A percentile compares a stretch with the other conserved stretches of the same genome.
These are phyloP conservation scores for Pseudochirops cupreus DNA, from an alignment of 2,797 vertebrate species.

Conservation along the genomic window DNA sequence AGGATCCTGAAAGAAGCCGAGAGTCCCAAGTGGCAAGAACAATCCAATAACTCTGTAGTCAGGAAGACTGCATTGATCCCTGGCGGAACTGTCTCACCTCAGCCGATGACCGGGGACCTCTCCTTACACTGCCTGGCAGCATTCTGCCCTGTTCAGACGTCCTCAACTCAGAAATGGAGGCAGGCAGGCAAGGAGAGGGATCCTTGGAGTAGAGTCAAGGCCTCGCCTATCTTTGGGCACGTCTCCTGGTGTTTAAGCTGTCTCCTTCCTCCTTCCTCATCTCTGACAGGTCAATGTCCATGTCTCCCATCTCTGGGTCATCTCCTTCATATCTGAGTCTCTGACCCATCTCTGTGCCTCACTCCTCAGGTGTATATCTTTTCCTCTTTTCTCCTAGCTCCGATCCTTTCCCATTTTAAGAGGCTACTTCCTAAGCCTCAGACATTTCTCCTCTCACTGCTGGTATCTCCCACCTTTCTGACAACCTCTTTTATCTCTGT, in stretches of 20 bases:
- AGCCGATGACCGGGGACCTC: not conserved
- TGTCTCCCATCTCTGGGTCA: not conserved
- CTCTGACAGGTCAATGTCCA: not conserved
- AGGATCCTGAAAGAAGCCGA: conserved; percentile 64
- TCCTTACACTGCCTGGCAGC: not conserved
- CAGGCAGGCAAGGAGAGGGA: not conserved
- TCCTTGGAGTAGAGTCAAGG: not conserved
- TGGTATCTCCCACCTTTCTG: not conserved
- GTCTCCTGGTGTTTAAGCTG: not conserved
- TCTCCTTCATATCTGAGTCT: not conserved
- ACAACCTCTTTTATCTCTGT: not conserved
- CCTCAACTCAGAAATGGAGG: not conserved
- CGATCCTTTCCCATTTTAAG: not conserved
- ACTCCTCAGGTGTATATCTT: not conserved
- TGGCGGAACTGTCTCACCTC: conserved; percentile 36
- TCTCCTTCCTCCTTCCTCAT: not conserved
- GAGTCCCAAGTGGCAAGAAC: conserved; percentile 66
- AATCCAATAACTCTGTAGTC: conserved; percentile 68
- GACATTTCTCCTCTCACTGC: not conserved
- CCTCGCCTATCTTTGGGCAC: not conserved
- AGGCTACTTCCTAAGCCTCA: not conserved
- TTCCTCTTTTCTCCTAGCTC: not conserved
- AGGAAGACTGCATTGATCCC: conserved; percentile 71
- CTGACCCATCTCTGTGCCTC: not conserved
- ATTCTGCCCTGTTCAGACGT: not conserved